Conservation (phyloP, 2,113 vertebrate genomes). For the Vulpes lagopus region DNA sequence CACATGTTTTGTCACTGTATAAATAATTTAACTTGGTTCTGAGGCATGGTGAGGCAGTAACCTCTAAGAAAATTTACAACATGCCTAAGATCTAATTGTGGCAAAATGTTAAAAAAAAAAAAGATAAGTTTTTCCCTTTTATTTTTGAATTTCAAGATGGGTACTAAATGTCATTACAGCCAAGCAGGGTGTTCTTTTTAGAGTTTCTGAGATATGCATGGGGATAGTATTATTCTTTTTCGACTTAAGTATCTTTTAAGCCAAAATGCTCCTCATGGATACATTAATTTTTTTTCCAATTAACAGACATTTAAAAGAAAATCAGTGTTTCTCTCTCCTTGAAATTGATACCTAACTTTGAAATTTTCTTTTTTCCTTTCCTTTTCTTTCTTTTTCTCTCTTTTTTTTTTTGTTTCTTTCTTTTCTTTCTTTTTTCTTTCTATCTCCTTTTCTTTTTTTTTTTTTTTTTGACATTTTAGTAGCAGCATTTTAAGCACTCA, state of each 20-base stretch:
- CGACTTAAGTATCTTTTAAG: slow-evolving; percentile 78
- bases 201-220: neutral
- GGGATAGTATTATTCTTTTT: slow-evolving; percentile 40
- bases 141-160: slow-evolving; percentile 81
- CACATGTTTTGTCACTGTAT: slow-evolving; percentile 81
- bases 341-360: slow-evolving; percentile 79
- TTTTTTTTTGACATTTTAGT: slow-evolving; percentile 82
- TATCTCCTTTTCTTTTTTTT: slow-evolving; percentile 82
- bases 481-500: slow-evolving; percentile 85
- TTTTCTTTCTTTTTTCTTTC: slow-evolving; percentile 83
- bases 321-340: slow-evolving; percentile 82
- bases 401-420: slow-evolving; percentile 85
- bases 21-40: slow-evolving; percentile 84
- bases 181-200: slow-evolving; percentile 49
- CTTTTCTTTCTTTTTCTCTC: slow-evolving; percentile 75
- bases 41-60: slow-evolving; percentile 82
- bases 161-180: slow-evolving; percentile 49
- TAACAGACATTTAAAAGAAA: slow-evolving; percentile 79
- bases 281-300: slow-evolving; percentile 57
- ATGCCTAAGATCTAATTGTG: slow-evolving; percentile 78
- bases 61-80: slow-evolving; percentile 85
- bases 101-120: slow-evolving; percentile 85
- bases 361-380: slow-evolving; percentile 80
- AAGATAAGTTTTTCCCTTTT: slow-evolving; percentile 74
- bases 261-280: slow-evolving; percentile 66